Evolutionary conservation across 1,140 invertebrate genomes (phyloP).

Genomic region (Drosophila dunni): DNA sequence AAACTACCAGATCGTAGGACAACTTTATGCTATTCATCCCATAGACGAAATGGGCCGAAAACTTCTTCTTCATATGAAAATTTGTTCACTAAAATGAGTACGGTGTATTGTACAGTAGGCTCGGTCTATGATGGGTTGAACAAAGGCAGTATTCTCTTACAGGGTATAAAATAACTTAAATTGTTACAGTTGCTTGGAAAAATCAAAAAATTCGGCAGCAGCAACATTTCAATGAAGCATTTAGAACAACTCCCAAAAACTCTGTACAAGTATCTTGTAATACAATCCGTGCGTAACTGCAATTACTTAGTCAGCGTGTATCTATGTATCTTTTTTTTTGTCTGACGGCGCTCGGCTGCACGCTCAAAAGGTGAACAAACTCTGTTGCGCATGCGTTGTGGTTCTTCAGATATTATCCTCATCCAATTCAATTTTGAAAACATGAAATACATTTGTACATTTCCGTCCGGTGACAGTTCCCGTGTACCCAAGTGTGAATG

Average conservation of each 20-base stretch:
- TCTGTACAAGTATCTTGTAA: slow-evolving; percentile 51
- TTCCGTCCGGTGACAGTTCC: slow-evolving; percentile 54
- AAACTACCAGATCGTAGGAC: too few relatives aligned
- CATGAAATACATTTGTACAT: slow-evolving; percentile 72
- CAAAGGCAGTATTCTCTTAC: too few relatives aligned
- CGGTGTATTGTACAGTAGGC: too few relatives aligned
- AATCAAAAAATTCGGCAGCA: slow-evolving; percentile 51
- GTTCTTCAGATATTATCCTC: slow-evolving; percentile 39
- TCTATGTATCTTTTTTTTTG: slow-evolving; percentile 32
- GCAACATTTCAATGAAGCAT: slow-evolving; percentile 53
- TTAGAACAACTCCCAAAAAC: slow-evolving; percentile 28
- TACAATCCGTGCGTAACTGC: slow-evolving; percentile 81
- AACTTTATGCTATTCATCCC: too few relatives aligned
- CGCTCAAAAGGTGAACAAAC: slow-evolving; percentile 70
- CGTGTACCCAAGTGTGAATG: slow-evolving; percentile 55
- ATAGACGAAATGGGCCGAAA: too few relatives aligned
- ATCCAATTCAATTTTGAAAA: slow-evolving; percentile 63
- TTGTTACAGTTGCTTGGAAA: slow-evolving; percentile 77
- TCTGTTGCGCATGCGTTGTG: slow-evolving; percentile 63
- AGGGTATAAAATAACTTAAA: slow-evolving; percentile 25
- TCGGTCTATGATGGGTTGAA: too few relatives aligned
- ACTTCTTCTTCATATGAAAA: too few relatives aligned
- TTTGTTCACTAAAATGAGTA: too few relatives aligned
- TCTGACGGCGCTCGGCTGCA: slow-evolving; percentile 30
- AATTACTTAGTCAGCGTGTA: slow-evolving; percentile 65